These are phyloP conservation scores for Hemaris fuciformis DNA, from an alignment of 2,888 invertebrate species.

Conservation along the genomic window DNA sequence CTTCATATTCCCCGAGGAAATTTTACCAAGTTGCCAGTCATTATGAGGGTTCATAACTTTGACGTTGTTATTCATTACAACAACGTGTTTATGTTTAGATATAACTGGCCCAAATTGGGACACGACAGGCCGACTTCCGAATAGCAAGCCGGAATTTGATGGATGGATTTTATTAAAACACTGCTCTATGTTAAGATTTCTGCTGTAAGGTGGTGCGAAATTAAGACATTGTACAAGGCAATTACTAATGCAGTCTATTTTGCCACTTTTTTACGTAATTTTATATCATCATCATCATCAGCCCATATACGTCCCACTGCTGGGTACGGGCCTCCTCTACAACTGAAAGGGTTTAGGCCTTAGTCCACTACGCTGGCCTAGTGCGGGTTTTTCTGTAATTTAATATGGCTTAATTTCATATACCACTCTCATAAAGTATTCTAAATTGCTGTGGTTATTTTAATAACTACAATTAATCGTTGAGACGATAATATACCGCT, in stretches of 20 bases:
- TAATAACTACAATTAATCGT: too few relatives aligned
- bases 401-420: too few relatives aligned
- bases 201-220: background rate
- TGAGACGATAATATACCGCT: too few relatives aligned
- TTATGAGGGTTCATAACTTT: constrained; percentile 11
- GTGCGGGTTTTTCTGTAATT: too few relatives aligned
- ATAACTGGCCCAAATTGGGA: background rate
- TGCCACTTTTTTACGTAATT: too few relatives aligned
- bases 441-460: too few relatives aligned
- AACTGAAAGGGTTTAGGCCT: too few relatives aligned
- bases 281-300: too few relatives aligned
- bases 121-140: background rate
- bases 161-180: background rate
- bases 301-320: too few relatives aligned
- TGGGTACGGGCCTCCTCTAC: too few relatives aligned
- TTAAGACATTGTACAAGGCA: background rate
- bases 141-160: background rate
- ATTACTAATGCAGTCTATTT: background rate
- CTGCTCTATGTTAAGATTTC: background rate
- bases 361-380: too few relatives aligned
- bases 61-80: constrained; percentile 12
- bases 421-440: too few relatives aligned
- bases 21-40: constrained; percentile 15
- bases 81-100: background rate
- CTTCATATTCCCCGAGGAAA: constrained; percentile 8